Evolutionary conservation across 2,113 vertebrate species (phyloP), one percentile per base, ranked within the genome.

Genomic region (Hyla sarda): DNA sequence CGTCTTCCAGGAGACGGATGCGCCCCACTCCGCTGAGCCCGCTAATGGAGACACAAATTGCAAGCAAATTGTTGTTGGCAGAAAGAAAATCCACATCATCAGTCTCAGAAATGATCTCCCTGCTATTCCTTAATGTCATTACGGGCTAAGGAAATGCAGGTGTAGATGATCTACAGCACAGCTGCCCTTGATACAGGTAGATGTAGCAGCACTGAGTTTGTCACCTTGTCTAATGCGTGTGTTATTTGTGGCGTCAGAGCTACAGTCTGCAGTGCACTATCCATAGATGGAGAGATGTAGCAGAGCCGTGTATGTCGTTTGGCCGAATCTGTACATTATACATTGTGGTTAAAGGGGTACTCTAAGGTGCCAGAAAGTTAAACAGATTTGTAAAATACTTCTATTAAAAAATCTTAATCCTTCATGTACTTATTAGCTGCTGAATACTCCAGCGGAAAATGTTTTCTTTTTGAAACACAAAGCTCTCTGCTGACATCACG

Each of bases 41-140:
- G 28, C n/a, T 30, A 67, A 82, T 71, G 60, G 41, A 82, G 47
- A 82, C 80, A 69, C 14, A 62, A 67, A 82, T 65, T 30, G n/a
- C n/a, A 50, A 17, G 45, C n/a, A 76, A 76, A 76, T 76, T 76
- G 73, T 52, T 73, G 37, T 73, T 73, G 71, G 37, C 71, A n/a
- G 17, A 21, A 45, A 8, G 21, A 76, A 50, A 52, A n/a, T n/a
- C 41, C 47, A 50, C 73, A 76, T 76, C 47, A 28, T 76, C 48
- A 30, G 50, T 76, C 47, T 52, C 25, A 5, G n/a, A 65, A 65
- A 52, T 41, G 0, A 52, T 76, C n/a, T 76, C 48, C n/a, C n/a
- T 30, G 14, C 14, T 47, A 47, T 45, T 47, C 71, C 19, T 23
- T 75, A 48, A 75, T 75, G 23, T 74, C 4, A 45, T 74, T 74